These are phyloP conservation scores for Daktulosphaira vitifoliae DNA, from an alignment of 1,140 invertebrate genomes.

Conservation along the genomic window DNA sequence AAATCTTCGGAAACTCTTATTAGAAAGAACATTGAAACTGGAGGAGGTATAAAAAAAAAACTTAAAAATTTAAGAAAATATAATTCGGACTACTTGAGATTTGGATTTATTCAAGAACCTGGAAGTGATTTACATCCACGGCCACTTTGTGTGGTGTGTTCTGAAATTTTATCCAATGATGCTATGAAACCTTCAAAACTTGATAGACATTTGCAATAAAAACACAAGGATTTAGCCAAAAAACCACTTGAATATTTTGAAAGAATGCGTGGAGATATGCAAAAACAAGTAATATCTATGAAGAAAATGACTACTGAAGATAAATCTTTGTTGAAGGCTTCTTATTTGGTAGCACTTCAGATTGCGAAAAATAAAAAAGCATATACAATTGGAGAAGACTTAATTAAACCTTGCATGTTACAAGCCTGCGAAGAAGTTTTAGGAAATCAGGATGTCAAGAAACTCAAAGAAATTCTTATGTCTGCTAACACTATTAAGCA, in stretches of 20 bases:
- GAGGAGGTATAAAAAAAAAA: neutral
- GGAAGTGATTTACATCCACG: no score
- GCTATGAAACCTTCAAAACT: no score
- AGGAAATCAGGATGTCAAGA: neutral
- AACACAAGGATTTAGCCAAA: constrained; percentile 1
- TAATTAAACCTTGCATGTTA: no score
- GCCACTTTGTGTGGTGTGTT: no score
- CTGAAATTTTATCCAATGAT: no score
- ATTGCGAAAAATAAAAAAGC: constrained; percentile 30
- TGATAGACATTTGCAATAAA: constrained; percentile 26
- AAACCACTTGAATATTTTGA: constrained; percentile 10
- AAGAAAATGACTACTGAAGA: no score
- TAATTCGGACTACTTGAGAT: constrained; percentile 4
- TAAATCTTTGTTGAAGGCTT: no score
- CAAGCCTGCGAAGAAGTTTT: neutral
- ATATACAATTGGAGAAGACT: constrained; percentile 24
- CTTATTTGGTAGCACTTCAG: neutral
- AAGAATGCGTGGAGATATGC: no score
- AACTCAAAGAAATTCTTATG: constrained; percentile 24
- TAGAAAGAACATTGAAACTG: no score
- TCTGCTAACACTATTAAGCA: constrained; percentile 1
- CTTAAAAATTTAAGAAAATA: neutral
- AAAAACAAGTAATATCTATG: no score
- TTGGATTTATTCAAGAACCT: no score
- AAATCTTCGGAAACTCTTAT: no score